Base-by-base conservation (phyloP, 1,140 invertebrate species). In the Pachyrhynchus sulphureomaculatus region DNA sequence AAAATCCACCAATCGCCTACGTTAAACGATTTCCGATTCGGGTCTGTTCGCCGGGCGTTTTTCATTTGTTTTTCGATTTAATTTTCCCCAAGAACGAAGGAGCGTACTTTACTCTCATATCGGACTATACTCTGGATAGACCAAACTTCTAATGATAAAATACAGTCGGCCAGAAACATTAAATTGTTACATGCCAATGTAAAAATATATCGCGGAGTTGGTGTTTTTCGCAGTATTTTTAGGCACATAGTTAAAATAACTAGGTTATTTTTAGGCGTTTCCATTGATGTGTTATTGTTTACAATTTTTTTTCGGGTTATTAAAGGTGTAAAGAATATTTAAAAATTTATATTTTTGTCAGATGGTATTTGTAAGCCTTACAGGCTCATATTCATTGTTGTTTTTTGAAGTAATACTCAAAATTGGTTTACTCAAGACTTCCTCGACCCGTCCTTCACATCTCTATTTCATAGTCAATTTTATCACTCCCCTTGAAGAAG, bases 1-100 rank as follows among this genome's bases (percentile, higher is more conserved):
- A 59, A 59, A 59, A 49, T 17, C 29, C 34, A 17, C 51, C 34
- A 41, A 53, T 53, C 48, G 26, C 45, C 45, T 32, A 34, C 18
- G 33, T 2, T 36, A 34, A 36, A 6, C 29, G 48, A 20, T 36
- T 51, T 34, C 36, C 48, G 29, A 51, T 34, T 51, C 48, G 48
- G n/a, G 29, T 3, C 12, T 34, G 4, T 51, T 51, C 48, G 48
- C n/a, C n/a, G 15, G 18, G 17, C 15, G 33, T 32, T 9, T 34
- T 29, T 36, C 0, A 1, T 15, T 10, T 20, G 17, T 51, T 15
- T 51, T 51, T 32, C 32, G 48, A 51, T 3, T 13, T 18, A 36
- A 34, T 18, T 8, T 32, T 21, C 15, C 45, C n/a, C 9, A 23
- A 23, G 9, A 20, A 20, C 32, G 24, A 42, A 42, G 12, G 12